A percentile compares a stretch with the other conserved stretches of the same genome.
phyloP scores from a whole-genome alignment of 2,797 vertebrate genomes.

The Cossypha caffra region DNA sequence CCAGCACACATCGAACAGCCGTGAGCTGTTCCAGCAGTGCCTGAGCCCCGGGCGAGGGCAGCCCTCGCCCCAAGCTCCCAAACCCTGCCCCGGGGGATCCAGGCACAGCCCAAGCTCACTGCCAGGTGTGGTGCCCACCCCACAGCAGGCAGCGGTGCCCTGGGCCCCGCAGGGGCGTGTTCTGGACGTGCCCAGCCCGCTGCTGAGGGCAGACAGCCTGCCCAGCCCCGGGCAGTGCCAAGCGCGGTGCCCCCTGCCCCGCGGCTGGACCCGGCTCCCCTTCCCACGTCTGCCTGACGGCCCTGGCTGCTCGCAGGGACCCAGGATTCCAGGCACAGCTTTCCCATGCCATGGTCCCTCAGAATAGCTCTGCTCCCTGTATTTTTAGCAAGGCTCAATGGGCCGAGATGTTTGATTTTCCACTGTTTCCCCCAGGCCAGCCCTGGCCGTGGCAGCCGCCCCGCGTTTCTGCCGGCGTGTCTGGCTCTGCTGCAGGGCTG shows the following conservation, averaged over 20 bases:
- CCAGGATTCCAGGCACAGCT: constrained; percentile 83
- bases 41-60: rapidly evolving
- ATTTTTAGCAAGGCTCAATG: constrained; percentile 94
- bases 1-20: neutral
- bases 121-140: neutral
- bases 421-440: constrained; percentile 87
- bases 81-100: rapidly evolving
- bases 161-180: neutral
- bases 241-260: constrained; percentile 29
- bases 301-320: constrained; percentile 74
- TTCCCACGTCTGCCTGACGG: constrained; percentile 80
- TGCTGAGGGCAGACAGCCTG: rapidly evolving
- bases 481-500: neutral
- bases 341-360: constrained; percentile 97
- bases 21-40: rapidly evolving
- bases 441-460: constrained; percentile 75
- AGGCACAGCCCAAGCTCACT: neutral
- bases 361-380: constrained; percentile 85
- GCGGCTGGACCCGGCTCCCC: neutral
- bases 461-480: constrained; percentile 61
- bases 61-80: rapidly evolving
- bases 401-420: constrained; percentile 96
- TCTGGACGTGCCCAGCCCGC: rapidly evolving
- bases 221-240: neutral
- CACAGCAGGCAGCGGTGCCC: neutral